These are phyloP conservation scores for Clavelina lepadiformis DNA, from an alignment of 23 tunicate genomes.

Conservation along the genomic window DNA sequence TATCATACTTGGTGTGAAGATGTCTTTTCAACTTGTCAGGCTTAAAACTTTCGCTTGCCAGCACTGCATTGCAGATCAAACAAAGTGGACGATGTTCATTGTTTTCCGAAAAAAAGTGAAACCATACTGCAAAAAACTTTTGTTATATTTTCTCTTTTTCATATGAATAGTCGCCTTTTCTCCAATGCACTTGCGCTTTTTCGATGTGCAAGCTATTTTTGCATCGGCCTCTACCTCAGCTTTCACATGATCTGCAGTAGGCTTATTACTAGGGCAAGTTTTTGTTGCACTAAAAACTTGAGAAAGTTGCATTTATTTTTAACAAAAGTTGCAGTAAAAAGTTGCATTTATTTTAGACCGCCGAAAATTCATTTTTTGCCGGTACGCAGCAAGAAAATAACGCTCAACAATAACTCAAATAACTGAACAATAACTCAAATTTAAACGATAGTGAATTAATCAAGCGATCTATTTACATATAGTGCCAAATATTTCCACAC, in stretches of 20 bases:
- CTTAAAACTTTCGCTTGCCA: constrained; percentile 47
- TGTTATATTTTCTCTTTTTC: constrained; percentile 38
- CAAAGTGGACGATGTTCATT: constrained; percentile 57
- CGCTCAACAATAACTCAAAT: too few species aligned
- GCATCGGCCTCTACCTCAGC: constrained; percentile 23
- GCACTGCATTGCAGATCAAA: constrained; percentile 41
- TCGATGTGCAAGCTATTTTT: constrained; percentile 13
- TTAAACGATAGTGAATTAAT: too few species aligned
- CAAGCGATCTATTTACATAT: too few species aligned
- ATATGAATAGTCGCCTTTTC: constrained; percentile 13
- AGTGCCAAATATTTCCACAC: too few species aligned
- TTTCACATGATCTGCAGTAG: constrained; percentile 40
- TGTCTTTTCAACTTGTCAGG: constrained; percentile 60
- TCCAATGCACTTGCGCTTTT: constrained; percentile 29
- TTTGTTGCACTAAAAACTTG: too few species aligned
- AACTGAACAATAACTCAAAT: too few species aligned
- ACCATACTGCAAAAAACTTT: constrained; percentile 47
- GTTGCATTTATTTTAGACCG: too few species aligned
- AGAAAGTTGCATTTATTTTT: too few species aligned
- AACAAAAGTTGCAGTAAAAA: too few species aligned
- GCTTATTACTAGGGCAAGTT: too few species aligned
- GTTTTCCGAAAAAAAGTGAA: constrained; percentile 33
- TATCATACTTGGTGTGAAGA: constrained; percentile 55
- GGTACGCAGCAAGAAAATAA: too few species aligned
- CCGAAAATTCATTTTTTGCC: too few species aligned